A percentile compares a stretch with the other conserved stretches of the same genome.
phyloP scores from a whole-genome alignment of 2,113 vertebrate genomes.

The Spheniscus mendiculus region DNA sequence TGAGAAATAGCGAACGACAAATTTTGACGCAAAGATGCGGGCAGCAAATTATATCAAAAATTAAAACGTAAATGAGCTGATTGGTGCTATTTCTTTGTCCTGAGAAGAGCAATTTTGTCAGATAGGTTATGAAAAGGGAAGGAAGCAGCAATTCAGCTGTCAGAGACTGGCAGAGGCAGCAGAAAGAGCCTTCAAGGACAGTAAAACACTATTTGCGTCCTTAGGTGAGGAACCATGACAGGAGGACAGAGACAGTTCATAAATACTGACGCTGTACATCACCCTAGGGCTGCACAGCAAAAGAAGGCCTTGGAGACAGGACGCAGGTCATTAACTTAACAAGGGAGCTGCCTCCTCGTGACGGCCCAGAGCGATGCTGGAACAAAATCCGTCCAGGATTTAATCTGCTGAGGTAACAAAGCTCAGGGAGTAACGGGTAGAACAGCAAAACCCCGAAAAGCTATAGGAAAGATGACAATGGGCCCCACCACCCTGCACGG shows the following conservation, averaged over 20 bases:
- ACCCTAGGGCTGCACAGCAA: neutral
- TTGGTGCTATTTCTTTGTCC: neutral
- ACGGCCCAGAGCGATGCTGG: neutral
- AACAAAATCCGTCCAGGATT: neutral
- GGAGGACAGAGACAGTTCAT: neutral
- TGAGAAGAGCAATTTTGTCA: conserved; percentile 10
- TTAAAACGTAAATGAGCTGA: neutral
- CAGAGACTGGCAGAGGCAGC: conserved; percentile 14
- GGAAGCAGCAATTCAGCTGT: conserved; percentile 29
- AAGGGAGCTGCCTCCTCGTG: neutral
- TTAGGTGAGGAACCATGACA: conserved; percentile 26
- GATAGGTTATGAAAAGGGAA: conserved; percentile 6
- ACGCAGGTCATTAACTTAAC: neutral
- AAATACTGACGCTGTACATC: neutral
- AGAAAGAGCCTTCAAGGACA: conserved; percentile 17
- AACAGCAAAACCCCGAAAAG: neutral
- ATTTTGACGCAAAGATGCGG: neutral
- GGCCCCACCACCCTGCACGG: neutral
- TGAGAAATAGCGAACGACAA: neutral
- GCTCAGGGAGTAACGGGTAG: neutral
- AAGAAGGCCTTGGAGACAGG: neutral
- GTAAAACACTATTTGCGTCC: neutral
- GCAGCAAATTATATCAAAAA: conserved; percentile 6
- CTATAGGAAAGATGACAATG: neutral
- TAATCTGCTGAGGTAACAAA: neutral